phyloP scores from a whole-genome alignment of 2,888 invertebrate species.

The Amphipoea oculea region DNA sequence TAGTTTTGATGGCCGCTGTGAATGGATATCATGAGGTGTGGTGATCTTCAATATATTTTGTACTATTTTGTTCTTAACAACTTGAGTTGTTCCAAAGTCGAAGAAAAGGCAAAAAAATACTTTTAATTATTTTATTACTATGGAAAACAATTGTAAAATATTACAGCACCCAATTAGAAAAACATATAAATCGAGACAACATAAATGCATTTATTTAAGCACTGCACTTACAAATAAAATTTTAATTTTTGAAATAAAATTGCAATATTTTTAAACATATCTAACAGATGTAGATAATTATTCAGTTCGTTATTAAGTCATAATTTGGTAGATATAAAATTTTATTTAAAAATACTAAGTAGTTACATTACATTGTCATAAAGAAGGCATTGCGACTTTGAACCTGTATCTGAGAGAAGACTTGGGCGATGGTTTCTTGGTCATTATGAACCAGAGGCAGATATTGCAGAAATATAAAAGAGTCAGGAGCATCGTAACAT shows the following conservation, averaged over 20 bases:
- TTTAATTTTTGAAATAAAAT: constrained; percentile 34
- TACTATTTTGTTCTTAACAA: neutral
- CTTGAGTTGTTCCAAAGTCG: neutral
- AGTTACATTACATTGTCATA: constrained; percentile 39
- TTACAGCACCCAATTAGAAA: neutral
- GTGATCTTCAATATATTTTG: neutral
- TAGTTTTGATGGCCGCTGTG: neutral
- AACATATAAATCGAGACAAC: constrained; percentile 42
- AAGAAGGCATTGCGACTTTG: constrained; percentile 76
- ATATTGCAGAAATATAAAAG: constrained; percentile 87
- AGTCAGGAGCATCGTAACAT: constrained; percentile 85
- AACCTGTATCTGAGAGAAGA: constrained; percentile 79
- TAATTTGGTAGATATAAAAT: neutral
- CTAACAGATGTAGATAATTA: neutral
- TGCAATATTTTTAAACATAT: constrained; percentile 40
- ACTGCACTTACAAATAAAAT: constrained; percentile 51
- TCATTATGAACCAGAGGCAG: constrained; percentile 86
- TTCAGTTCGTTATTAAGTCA: neutral
- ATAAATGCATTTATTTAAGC: constrained; percentile 65
- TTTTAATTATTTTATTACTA: constrained; percentile 23
- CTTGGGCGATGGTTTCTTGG: constrained; percentile 80
- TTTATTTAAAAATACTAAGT: constrained; percentile 31
- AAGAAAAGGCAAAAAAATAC: constrained; percentile 1
- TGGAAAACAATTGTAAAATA: constrained; percentile 8
- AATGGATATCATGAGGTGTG: neutral